phyloP scores from a whole-genome alignment of 2,797 vertebrate species.

The Potorous gilbertii region DNA sequence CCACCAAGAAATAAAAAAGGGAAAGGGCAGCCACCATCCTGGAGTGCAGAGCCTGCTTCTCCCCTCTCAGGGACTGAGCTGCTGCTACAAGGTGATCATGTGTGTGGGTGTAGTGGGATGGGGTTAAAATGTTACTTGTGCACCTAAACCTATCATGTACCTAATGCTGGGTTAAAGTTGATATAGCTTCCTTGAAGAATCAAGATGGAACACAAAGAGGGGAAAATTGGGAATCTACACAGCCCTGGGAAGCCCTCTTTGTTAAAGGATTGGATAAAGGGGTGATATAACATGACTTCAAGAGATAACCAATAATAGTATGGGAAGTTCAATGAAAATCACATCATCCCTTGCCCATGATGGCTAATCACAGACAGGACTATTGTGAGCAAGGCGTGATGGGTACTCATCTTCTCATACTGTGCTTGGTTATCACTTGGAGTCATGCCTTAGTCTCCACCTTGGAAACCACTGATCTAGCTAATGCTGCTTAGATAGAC shows the following conservation, averaged over 20 bases:
- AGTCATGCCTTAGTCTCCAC: too few relatives aligned
- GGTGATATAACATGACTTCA: not conserved
- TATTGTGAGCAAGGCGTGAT: not conserved
- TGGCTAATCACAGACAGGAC: not conserved
- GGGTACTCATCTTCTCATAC: not conserved
- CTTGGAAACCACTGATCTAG: not conserved
- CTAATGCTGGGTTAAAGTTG: not conserved
- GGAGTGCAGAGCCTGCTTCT: not conserved
- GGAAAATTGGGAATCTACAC: not conserved
- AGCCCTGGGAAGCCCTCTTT: not conserved
- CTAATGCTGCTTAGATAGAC: not conserved
- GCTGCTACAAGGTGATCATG: not conserved
- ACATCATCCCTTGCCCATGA: not conserved
- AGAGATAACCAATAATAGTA: not conserved
- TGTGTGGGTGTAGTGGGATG: not conserved
- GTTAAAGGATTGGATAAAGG: not conserved
- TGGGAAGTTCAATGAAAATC: not conserved
- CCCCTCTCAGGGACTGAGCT: not conserved
- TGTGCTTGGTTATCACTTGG: not conserved
- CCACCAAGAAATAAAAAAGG: not conserved
- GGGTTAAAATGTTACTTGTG: not conserved
- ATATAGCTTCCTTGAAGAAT: not conserved
- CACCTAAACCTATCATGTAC: not conserved
- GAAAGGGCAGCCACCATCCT: not conserved
- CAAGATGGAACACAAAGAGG: not conserved